A percentile compares a stretch with the other conserved stretches of the same genome.
These are phyloP conservation scores for Chironomus riparius DNA, from an alignment of 2,888 invertebrate genomes.

Conservation along the genomic window DNA sequence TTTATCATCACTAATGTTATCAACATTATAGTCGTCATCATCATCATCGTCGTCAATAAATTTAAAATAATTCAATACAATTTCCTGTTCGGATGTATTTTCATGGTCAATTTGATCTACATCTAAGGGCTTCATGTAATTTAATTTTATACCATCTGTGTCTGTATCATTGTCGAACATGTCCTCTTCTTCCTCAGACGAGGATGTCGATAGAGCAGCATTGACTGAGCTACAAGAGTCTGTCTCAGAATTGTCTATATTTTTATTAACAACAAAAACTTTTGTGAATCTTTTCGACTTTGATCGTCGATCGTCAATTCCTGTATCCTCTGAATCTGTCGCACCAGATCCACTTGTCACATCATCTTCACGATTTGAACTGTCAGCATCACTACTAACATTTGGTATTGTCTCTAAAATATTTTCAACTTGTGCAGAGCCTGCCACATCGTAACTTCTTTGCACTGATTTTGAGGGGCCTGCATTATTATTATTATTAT, in stretches of 20 bases:
- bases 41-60: constrained; percentile 31
- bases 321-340: constrained; percentile 47
- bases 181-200: constrained; percentile 43
- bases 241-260: constrained; percentile 48
- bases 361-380: constrained; percentile 39
- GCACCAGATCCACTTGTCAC: constrained; percentile 36
- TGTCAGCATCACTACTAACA: constrained; percentile 31
- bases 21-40: constrained; percentile 27
- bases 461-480: constrained; percentile 31
- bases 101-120: not conserved
- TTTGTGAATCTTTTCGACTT: constrained; percentile 51
- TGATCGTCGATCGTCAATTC: constrained; percentile 46
- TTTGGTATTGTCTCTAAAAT: constrained; percentile 21
- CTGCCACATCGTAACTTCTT: constrained; percentile 38
- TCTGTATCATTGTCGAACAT: constrained; percentile 57
- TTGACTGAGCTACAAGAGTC: constrained; percentile 50
- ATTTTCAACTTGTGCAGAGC: constrained; percentile 31
- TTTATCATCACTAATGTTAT: not conserved
- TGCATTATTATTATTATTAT: not conserved
- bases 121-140: constrained; percentile 37
- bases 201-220: constrained; percentile 36
- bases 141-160: constrained; percentile 42
- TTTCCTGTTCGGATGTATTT: not conserved
- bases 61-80: constrained; percentile 38
- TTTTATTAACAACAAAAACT: constrained; percentile 59